Evolutionary conservation across 2,113 vertebrate genomes (phyloP).

Genomic region (Dinomys branickii): DNA sequence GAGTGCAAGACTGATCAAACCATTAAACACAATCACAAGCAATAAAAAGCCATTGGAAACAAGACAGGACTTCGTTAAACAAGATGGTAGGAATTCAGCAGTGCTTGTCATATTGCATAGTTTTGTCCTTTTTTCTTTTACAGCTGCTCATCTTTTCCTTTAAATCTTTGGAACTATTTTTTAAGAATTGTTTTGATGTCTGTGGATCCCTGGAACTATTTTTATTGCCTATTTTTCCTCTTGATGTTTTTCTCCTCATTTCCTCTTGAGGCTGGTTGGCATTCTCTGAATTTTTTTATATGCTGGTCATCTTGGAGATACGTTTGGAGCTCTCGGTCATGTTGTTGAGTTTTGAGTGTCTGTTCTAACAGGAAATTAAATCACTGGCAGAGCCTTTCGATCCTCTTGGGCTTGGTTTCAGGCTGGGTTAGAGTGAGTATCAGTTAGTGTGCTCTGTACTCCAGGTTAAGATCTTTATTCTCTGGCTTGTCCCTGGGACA

Average conservation of each 20-base stretch:
- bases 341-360: not conserved
- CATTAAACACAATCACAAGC: no score
- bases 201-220: not conserved
- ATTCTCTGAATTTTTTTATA: not conserved
- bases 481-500: not conserved
- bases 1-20: no score
- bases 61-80: no score
- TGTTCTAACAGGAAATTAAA: not conserved
- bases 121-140: not conserved
- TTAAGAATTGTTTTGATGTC: not conserved
- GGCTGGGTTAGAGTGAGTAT: not conserved
- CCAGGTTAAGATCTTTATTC: not conserved
- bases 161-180: slow-evolving; percentile 21
- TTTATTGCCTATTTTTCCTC: slow-evolving; percentile 7
- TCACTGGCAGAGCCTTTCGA: not conserved
- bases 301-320: not conserved
- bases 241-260: not conserved
- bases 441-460: not conserved
- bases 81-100: no score
- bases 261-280: not conserved
- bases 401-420: not conserved
- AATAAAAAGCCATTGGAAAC: no score
- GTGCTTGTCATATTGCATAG: no score
- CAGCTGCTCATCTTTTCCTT: not conserved
- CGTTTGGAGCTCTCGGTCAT: not conserved